Evolutionary conservation across 2,797 vertebrate genomes (phyloP), one percentile per base, ranked within the genome.

Genomic region (Glossophaga mutica): DNA sequence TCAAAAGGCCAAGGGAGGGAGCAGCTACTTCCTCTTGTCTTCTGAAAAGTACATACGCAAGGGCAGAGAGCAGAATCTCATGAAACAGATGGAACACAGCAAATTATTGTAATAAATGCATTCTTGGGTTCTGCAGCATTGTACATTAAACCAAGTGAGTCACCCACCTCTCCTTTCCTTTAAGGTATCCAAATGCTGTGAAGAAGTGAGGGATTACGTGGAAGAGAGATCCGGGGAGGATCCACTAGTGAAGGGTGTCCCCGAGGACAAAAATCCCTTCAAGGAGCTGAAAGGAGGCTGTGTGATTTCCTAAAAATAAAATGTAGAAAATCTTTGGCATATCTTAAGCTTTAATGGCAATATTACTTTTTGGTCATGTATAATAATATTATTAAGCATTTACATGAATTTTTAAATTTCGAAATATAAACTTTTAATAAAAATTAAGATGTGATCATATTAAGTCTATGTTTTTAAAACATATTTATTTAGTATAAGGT

Each of bases 211-310:
- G 97, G 99, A 99, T 34, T 99, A 99, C 96, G 99, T 99, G 97
- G 99, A 99, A 98, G 98, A 98, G 89, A 98, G 98, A 90, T 99
- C 98, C 94, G 99, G 99, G 0, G 99, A 99, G 67, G 99, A 99
- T 96, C 99, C 98, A 42, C 98, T 99, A 42, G 98, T 99, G 95
- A 99, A 99, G 98, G 99, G 99, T 24, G 98, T 99, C 94, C 97
- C 99, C 29, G 99, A 99, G 97, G 99, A 99, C 48, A 99, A 99
- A 98, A 99, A 99, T 96, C 99, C 99, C 74, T 99, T 99, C 98
- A 99, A 99, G 98, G 99, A 99, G 96, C 99, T 99, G 98, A 99
- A 99, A 95, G 99, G 99, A 97, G 99, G 99, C 96, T 99, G 99
- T 97, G 98, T 99, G 94, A 98, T 99, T 98, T 99, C 99, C 95